Conservation (phyloP, 1,140 invertebrate genomes). For the Palaemon carinicauda region DNA sequence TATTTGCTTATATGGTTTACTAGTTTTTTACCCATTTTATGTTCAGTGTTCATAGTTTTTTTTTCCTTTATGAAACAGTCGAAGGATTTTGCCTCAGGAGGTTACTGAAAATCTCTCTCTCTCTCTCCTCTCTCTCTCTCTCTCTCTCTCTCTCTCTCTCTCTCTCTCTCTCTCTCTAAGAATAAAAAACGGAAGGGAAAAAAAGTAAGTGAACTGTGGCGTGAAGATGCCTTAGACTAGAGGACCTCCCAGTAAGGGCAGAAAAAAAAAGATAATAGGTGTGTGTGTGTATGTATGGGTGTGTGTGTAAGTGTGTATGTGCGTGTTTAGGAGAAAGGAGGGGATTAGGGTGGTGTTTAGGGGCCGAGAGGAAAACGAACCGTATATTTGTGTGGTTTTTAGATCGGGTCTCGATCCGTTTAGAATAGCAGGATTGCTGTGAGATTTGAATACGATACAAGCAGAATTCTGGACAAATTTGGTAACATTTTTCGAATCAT, state of each 20-base stretch:
- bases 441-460: neutral
- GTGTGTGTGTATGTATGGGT: neutral
- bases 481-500: neutral
- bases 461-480: neutral
- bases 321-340: too few relatives aligned
- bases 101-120: neutral
- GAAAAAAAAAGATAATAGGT: neutral
- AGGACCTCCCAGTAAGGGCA: neutral
- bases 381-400: too few relatives aligned
- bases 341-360: too few relatives aligned
- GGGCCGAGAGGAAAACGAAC: too few relatives aligned
- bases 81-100: too few relatives aligned
- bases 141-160: slow-evolving; percentile 19
- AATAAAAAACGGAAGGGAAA: neutral
- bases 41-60: too few relatives aligned
- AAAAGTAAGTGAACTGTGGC: slow-evolving; percentile 18
- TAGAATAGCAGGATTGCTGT: too few relatives aligned
- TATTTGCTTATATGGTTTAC: too few relatives aligned
- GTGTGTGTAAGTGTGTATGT: too few relatives aligned
- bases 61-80: too few relatives aligned
- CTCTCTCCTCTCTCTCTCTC: neutral
- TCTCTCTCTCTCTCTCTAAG: slow-evolving; percentile 13
- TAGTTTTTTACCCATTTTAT: too few relatives aligned
- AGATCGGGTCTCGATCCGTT: too few relatives aligned
- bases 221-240: slow-evolving; percentile 7